Conservation (phyloP, 2,888 invertebrate species). For the Leptopilina drosophilae region DNA sequence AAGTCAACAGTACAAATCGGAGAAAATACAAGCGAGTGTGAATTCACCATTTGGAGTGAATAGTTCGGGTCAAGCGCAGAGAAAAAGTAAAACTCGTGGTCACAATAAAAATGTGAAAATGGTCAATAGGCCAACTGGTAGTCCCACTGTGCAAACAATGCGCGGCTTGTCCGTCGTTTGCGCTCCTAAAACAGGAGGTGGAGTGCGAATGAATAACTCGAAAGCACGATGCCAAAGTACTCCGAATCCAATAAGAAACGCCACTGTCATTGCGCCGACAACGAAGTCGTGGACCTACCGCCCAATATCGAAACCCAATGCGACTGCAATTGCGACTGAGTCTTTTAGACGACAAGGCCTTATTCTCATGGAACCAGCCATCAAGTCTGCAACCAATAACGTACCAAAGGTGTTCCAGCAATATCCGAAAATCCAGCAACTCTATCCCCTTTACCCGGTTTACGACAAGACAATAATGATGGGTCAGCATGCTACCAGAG, state of each 20-base stretch:
- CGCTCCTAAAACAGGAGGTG: constrained; percentile 61
- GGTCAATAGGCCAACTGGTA: constrained; percentile 67
- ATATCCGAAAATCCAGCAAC: constrained; percentile 87
- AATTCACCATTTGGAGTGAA: constrained; percentile 66
- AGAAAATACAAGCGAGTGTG: constrained; percentile 77
- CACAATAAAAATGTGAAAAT: constrained; percentile 73
- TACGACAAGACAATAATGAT: constrained; percentile 70
- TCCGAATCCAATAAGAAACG: constrained; percentile 48
- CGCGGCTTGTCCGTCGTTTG: constrained; percentile 77
- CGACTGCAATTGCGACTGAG: constrained; percentile 65
- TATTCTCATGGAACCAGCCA: constrained; percentile 74
- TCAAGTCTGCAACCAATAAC: constrained; percentile 76
- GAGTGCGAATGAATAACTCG: constrained; percentile 61
- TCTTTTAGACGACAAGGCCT: constrained; percentile 72
- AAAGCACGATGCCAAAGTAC: constrained; percentile 65
- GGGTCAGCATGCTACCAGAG: constrained; percentile 68
- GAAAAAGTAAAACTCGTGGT: constrained; percentile 69
- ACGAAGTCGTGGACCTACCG: constrained; percentile 41
- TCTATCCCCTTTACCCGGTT: constrained; percentile 81
- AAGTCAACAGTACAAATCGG: constrained; percentile 76
- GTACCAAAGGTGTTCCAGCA: constrained; percentile 86
- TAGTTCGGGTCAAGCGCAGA: constrained; percentile 62
- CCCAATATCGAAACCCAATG: constrained; percentile 55
- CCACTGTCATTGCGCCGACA: constrained; percentile 45
- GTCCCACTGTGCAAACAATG: constrained; percentile 79